These are phyloP conservation scores for Pseudomyrmex flavicornis DNA, from an alignment of 1,140 invertebrate species.

Conservation along the genomic window DNA sequence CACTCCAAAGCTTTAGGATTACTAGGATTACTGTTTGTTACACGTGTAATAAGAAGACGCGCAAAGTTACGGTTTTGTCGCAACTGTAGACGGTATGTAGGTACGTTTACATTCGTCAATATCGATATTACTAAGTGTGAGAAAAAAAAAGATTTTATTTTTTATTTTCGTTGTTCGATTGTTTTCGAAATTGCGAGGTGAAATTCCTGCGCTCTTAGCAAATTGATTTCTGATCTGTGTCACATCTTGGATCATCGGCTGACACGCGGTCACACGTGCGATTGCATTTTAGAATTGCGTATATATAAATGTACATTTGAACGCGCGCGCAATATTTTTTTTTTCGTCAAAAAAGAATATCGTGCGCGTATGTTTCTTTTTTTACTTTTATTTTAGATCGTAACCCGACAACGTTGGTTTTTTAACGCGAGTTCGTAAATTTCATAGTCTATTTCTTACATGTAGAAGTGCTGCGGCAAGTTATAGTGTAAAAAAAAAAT, in stretches of 20 bases:
- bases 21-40: slow-evolving; percentile 80
- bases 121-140: slow-evolving; percentile 31
- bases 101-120: background rate
- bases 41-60: slow-evolving; percentile 67
- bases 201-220: background rate
- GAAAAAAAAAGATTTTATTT: too few relatives aligned
- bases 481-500: slow-evolving; percentile 70
- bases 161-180: background rate
- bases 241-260: slow-evolving; percentile 70
- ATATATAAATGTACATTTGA: slow-evolving; percentile 65
- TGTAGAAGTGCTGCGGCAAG: slow-evolving; percentile 60
- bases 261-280: slow-evolving; percentile 41
- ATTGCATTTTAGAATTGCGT: slow-evolving; percentile 50
- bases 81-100: background rate
- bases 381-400: slow-evolving; percentile 66
- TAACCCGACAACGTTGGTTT: slow-evolving; percentile 69
- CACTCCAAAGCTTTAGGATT: slow-evolving; percentile 84
- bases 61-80: slow-evolving; percentile 54
- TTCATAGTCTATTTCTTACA: slow-evolving; percentile 78
- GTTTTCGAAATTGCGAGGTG: background rate
- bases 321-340: background rate
- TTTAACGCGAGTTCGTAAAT: slow-evolving; percentile 75
- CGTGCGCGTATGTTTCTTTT: slow-evolving; percentile 29
- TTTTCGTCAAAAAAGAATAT: slow-evolving; percentile 30
- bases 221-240: slow-evolving; percentile 65